phyloP scores from a whole-genome alignment of 2,888 invertebrate genomes.

The Latrodectus elegans region DNA sequence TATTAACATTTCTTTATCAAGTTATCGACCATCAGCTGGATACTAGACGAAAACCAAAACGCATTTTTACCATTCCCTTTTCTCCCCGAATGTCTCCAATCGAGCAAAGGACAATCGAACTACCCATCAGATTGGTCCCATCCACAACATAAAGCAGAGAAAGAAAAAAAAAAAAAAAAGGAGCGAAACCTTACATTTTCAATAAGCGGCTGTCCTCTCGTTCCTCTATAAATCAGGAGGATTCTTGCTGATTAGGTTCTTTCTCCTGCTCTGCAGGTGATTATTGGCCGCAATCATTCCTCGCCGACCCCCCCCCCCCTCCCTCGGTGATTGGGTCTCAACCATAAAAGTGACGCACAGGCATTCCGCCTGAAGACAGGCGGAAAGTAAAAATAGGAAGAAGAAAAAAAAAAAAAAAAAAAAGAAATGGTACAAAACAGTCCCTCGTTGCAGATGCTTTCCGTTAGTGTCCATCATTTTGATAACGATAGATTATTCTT shows the following conservation, averaged over 20 bases:
- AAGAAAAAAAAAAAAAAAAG: constrained; percentile 9
- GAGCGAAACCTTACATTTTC: constrained; percentile 44
- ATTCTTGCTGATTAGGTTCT: constrained; percentile 53
- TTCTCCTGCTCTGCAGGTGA: constrained; percentile 46
- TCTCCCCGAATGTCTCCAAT: not conserved
- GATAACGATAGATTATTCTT: not conserved
- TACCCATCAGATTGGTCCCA: constrained; percentile 22
- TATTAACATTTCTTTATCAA: too few relatives aligned
- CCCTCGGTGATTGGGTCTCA: constrained; percentile 7
- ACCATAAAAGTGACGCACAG: constrained; percentile 35
- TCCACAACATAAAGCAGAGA: not conserved
- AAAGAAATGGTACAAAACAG: not conserved
- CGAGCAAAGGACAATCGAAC: constrained; percentile 9
- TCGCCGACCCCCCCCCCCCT: not conserved
- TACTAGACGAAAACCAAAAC: too few relatives aligned
- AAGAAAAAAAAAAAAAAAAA: not conserved
- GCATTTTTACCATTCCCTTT: too few relatives aligned
- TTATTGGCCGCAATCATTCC: constrained; percentile 59
- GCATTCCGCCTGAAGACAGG: constrained; percentile 10
- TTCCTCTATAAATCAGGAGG: constrained; percentile 49
- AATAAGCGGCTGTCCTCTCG: constrained; percentile 32
- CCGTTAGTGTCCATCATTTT: not conserved
- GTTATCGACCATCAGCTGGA: too few relatives aligned
- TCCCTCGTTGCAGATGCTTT: not conserved
- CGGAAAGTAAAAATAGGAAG: not conserved